Evolutionary conservation across 2,888 invertebrate genomes (phyloP).

Genomic region (Noctua pronuba): DNA sequence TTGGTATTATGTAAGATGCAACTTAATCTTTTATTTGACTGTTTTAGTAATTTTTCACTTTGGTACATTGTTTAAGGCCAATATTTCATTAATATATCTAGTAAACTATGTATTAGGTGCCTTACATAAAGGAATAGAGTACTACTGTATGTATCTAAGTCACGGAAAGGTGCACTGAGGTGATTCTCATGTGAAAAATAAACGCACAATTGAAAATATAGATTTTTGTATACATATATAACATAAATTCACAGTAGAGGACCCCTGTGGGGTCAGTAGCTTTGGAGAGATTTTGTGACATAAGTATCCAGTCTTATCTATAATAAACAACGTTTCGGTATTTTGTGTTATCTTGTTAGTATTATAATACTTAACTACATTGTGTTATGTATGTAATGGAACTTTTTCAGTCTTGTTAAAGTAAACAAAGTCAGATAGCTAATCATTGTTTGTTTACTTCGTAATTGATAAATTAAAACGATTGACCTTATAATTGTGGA

Average conservation of each 20-base stretch:
- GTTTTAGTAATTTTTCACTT: not conserved
- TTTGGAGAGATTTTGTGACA: not conserved
- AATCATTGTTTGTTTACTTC: conserved; percentile 22
- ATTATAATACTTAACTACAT: not conserved
- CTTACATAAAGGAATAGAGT: not conserved
- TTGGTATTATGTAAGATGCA: conserved; percentile 26
- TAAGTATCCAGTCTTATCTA: not conserved
- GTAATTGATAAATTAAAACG: conserved; percentile 23
- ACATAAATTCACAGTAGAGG: not conserved
- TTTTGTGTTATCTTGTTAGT: not conserved
- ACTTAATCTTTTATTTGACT: not conserved
- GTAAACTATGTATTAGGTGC: not conserved
- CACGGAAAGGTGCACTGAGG: not conserved
- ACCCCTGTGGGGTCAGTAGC: not conserved
- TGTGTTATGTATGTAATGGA: conserved; percentile 3
- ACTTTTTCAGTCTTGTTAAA: conserved; percentile 13
- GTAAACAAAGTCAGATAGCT: conserved; percentile 7
- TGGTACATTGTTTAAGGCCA: not conserved
- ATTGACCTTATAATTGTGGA: conserved; percentile 25
- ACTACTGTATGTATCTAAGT: not conserved
- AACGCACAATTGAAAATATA: not conserved
- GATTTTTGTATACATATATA: not conserved
- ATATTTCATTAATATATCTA: not conserved
- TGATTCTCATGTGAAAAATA: not conserved
- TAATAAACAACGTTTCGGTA: not conserved